These are phyloP conservation scores for Mycteria americana DNA, from an alignment of 2,797 vertebrate genomes.

Conservation along the genomic window DNA sequence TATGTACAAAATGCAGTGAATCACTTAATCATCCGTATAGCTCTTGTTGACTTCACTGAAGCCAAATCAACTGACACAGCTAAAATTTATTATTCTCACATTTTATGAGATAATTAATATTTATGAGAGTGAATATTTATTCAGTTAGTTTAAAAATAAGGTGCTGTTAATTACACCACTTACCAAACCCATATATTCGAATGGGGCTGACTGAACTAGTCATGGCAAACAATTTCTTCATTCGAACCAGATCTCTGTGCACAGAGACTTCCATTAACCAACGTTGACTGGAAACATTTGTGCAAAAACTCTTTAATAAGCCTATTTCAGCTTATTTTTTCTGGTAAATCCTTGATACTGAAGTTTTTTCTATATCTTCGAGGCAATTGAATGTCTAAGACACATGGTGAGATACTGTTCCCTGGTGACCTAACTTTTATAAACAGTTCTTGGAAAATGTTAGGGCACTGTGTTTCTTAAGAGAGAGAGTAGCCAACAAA, in stretches of 20 bases:
- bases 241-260: neutral
- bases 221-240: neutral
- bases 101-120: neutral
- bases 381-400: neutral
- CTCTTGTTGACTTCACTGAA: neutral
- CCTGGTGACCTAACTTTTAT: neutral
- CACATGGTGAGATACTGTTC: neutral
- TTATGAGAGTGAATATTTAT: neutral
- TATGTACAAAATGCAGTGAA: neutral
- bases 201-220: neutral
- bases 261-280: neutral
- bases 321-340: neutral
- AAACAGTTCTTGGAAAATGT: neutral
- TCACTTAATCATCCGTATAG: neutral
- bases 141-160: neutral
- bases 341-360: neutral
- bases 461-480: neutral
- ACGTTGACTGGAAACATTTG: neutral
- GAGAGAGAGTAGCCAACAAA: neutral
- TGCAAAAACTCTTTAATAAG: neutral
- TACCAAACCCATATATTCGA: neutral
- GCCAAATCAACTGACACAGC: neutral
- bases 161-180: neutral
- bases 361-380: neutral
- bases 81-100: neutral